phyloP scores from a whole-genome alignment of 2,113 vertebrate genomes.

The Gadus macrocephalus region DNA sequence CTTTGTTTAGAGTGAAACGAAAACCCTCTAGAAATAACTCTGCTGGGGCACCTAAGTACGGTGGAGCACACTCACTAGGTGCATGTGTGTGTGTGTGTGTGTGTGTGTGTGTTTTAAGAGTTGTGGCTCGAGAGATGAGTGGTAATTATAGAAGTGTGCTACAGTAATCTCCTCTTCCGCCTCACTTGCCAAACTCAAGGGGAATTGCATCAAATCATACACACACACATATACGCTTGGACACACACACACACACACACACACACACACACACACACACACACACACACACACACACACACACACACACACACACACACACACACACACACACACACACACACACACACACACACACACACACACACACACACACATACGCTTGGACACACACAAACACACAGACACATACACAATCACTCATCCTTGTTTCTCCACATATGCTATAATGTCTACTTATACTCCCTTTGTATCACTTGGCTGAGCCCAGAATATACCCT shows the following conservation, averaged over 20 bases:
- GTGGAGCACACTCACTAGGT: slow-evolving; percentile 24
- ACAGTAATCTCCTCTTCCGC: slow-evolving; percentile 64
- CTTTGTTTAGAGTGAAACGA: slow-evolving; percentile 55
- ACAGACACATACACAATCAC: neutral
- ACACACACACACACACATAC: slow-evolving; percentile 10
- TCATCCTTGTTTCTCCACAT: neutral
- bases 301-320: slow-evolving; percentile 10
- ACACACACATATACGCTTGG: slow-evolving; percentile 10
- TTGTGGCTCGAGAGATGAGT: slow-evolving; percentile 56
- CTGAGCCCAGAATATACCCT: neutral
- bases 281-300: slow-evolving; percentile 1
- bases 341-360: slow-evolving; percentile 11
- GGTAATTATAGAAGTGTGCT: slow-evolving; percentile 66
- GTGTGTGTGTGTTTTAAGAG: slow-evolving; percentile 47
- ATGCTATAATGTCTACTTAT: neutral
- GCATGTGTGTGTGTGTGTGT: neutral
- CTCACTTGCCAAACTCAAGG: slow-evolving; percentile 54
- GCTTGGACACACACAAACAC: slow-evolving; percentile 12
- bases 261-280: slow-evolving; percentile 14
- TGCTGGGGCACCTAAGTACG: slow-evolving; percentile 37
- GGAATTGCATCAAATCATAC: slow-evolving; percentile 47
- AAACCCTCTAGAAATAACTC: slow-evolving; percentile 66
- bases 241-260: neutral
- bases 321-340: slow-evolving; percentile 3
- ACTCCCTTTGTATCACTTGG: neutral